Base-by-base conservation (phyloP, 1,140 invertebrate species). In the Pollicipes pollicipes region DNA sequence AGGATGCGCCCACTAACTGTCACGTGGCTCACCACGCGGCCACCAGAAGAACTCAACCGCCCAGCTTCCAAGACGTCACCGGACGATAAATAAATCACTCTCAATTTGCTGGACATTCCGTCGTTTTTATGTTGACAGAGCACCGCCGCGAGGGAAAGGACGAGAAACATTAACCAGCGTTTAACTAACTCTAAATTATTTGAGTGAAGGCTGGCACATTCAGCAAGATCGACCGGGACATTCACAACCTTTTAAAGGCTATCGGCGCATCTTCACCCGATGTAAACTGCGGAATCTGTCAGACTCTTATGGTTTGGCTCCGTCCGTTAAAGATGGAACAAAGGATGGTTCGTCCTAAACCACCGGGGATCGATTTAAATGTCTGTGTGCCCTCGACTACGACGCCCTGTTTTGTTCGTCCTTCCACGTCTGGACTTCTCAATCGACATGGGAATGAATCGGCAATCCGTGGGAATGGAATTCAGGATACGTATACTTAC, bases 141-240 rank as follows among this genome's bases (percentile, higher is more conserved):
- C 13, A 21, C 24, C 10, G 24, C 13, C 17, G 45, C 13, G 45
- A 17, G 13, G 21, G 24, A 58, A 10, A 13, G 45, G 13, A 10
- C 2, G 45, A 58, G 45, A 58, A 58, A 24, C 45, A 21, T 58
- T 58, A 21, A 21, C 45, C 45, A 58, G 24, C 45, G 24, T 58
- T 58, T 58, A 58, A 58, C 45, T 58, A 58, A 58, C 45, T 58
- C 13, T 58, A 58, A 58, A 58, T 58, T 58, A 58, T 58, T 58
- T 3, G 45, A 24, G 13, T 58, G 45, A 58, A 58, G 45, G 45
- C 6, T 21, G 2, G 45, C 13, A 10, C 45, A 58, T 21, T 21
- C 13, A 58, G 24, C 45, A 58, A 58, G 45, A 58, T 58, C 45
- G 21, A 2, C 13, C 2, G 8, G 24, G 45, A 58, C 45, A 58